Evolutionary conservation across 2,888 invertebrate genomes (phyloP), one percentile per base, ranked within the genome.

Genomic region (Parelbella ahira): DNA sequence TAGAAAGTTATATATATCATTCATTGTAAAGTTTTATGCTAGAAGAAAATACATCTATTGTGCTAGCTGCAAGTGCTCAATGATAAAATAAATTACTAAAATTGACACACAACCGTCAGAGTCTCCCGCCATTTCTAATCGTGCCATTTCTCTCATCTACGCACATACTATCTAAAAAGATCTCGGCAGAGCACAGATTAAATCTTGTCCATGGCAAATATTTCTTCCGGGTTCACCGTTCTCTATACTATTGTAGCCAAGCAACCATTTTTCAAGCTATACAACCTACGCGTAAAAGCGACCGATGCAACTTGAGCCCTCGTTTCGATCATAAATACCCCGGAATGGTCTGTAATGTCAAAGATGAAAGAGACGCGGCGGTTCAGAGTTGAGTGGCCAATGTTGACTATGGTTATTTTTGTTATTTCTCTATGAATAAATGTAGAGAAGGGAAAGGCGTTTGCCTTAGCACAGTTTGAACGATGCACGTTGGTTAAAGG

Each of bases 371-470:
- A 48, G 48, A 47, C 49, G 50, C 39, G 46, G 52, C 36, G 52
- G 74, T 20, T 70, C 78, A 58, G 36, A 20, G 19, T 58, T 47
- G 21, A 48, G 48, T 78, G 79, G 82, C 45, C 49, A 56, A 53
- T 51, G 49, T 64, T 68, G 69, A 70, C 72, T 80, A 79, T 80
- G 78, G 78, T 68, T 84, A 86, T 87, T 87, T 87, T 87, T 86
- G 84, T 79, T 86, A 84, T 84, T 84, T 83, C 82, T 79, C 83
- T 84, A 82, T 84, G 83, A 83, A 87, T 84, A 84, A 83, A 79
- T 80, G 76, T 72, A 71, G 67, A 60, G 68, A 81, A 86, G 83
- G 77, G 86, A 84, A 86, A 86, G 87, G 84, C 74, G 87, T 78
- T 86, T 68, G 76, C 86, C 84, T 86, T 84, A 84, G 76, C 86